phyloP scores from a whole-genome alignment of 2,113 vertebrate genomes.

The Hemicordylus capensis region DNA sequence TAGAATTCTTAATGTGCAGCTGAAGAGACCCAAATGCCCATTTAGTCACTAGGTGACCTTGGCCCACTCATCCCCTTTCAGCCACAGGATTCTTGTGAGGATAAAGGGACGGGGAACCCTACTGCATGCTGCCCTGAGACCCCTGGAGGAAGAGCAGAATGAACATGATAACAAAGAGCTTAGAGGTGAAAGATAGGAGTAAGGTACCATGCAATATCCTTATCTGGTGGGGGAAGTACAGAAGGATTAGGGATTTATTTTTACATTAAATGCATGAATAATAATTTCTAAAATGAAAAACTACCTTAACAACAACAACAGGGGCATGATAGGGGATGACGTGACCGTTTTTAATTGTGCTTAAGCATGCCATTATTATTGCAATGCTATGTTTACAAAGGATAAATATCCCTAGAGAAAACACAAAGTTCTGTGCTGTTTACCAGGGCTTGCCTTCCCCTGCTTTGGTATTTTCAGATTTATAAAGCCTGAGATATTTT shows the following conservation, averaged over 20 bases:
- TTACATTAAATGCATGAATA: not conserved
- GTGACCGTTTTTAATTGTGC: slow-evolving; percentile 3
- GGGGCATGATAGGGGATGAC: not conserved
- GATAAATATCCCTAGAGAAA: not conserved
- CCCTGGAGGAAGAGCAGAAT: no score
- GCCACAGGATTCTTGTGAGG: no score
- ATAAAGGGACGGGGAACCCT: no score
- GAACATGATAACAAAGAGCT: no score
- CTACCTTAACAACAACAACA: not conserved
- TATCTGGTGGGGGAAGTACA: not conserved
- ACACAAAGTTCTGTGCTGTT: not conserved
- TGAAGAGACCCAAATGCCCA: no score
- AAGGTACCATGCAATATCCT: not conserved
- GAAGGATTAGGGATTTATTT: not conserved
- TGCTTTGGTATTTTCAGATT: not conserved
- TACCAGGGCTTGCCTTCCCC: not conserved
- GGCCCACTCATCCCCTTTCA: no score
- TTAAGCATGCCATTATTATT: not conserved
- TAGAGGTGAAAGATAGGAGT: no score
- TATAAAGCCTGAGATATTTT: slow-evolving; percentile 17
- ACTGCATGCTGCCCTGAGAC: no score
- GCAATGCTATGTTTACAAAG: not conserved
- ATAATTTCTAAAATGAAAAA: not conserved
- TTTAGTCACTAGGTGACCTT: no score
- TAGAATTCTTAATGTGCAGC: no score